These are phyloP conservation scores for Iselma pallidipennis DNA, from an alignment of 2,888 invertebrate species.

Conservation along the genomic window DNA sequence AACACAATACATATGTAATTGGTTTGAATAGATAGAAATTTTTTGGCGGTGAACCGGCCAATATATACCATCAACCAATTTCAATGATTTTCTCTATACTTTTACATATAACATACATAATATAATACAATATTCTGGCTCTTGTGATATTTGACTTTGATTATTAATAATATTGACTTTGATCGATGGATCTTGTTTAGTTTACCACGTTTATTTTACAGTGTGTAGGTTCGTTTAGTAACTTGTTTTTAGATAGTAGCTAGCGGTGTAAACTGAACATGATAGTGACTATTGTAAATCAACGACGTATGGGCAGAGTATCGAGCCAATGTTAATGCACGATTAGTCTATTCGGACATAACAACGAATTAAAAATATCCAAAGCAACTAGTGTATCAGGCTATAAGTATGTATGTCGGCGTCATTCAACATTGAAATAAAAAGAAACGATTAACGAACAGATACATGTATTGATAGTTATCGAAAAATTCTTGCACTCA, in stretches of 20 bases:
- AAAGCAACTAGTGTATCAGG: neutral
- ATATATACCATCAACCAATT: neutral
- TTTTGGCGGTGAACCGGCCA: no score
- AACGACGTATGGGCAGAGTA: constrained; percentile 23
- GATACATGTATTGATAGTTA: neutral
- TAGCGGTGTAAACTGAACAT: constrained; percentile 29
- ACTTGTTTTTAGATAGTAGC: constrained; percentile 11
- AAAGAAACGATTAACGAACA: neutral
- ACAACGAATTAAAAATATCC: constrained; percentile 12
- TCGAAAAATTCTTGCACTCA: neutral
- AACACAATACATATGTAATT: constrained; percentile 45
- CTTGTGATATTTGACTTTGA: constrained; percentile 50
- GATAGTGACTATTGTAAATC: constrained; percentile 40
- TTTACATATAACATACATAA: constrained; percentile 8
- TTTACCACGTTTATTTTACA: constrained; percentile 47
- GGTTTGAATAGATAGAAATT: constrained; percentile 41
- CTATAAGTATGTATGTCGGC: constrained; percentile 1
- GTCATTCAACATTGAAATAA: constrained; percentile 9
- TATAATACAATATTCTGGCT: constrained; percentile 25
- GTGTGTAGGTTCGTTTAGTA: constrained; percentile 24
- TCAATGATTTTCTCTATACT: neutral
- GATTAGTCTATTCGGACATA: constrained; percentile 26
- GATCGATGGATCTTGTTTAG: constrained; percentile 50
- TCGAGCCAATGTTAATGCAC: constrained; percentile 31
- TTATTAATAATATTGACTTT: constrained; percentile 57